Evolutionary conservation across 2,113 vertebrate genomes (phyloP).

Genomic region (Anhinga anhinga): DNA sequence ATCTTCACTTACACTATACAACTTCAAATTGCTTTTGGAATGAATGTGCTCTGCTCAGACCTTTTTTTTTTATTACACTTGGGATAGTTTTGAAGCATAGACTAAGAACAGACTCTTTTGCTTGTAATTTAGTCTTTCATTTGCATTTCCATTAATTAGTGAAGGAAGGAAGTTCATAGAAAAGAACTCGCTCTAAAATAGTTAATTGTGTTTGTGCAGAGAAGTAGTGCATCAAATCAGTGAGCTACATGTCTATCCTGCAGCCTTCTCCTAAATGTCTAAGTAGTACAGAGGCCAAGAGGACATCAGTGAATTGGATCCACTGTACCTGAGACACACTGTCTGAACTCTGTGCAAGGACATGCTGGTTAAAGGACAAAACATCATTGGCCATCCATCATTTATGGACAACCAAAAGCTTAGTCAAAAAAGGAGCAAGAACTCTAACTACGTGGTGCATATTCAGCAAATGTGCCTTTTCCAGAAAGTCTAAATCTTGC

Average conservation of each 20-base stretch:
- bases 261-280: neutral
- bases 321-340: neutral
- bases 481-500: neutral
- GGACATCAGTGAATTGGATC: neutral
- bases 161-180: constrained; percentile 15
- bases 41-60: neutral
- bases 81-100: constrained; percentile 32
- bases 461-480: neutral
- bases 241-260: neutral
- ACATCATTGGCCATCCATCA: neutral
- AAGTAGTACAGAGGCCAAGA: neutral
- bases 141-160: constrained; percentile 60
- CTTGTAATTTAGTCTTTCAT: constrained; percentile 57
- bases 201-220: neutral
- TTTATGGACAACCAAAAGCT: neutral
- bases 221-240: neutral
- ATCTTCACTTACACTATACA: neutral
- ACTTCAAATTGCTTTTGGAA: neutral
- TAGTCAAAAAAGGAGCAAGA: neutral
- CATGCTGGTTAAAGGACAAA: neutral
- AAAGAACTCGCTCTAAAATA: constrained; percentile 12
- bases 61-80: constrained; percentile 46
- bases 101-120: constrained; percentile 30
- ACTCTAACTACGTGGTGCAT: neutral
- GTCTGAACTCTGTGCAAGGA: neutral